phyloP scores from a whole-genome alignment of 2,797 vertebrate genomes.

The Acipenser ruthenus region DNA sequence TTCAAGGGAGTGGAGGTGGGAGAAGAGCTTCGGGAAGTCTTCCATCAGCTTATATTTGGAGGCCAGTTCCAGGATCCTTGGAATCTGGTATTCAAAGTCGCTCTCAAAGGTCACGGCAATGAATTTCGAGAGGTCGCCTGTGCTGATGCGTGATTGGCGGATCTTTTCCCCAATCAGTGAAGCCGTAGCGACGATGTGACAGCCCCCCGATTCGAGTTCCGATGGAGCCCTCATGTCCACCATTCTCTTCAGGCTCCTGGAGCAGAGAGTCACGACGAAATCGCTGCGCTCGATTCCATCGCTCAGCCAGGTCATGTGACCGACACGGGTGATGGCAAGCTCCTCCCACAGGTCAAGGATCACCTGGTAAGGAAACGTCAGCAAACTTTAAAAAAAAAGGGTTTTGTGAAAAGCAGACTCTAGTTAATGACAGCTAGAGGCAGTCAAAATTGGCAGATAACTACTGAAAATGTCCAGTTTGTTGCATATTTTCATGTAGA shows the following conservation, averaged over 20 bases:
- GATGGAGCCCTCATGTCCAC: background rate
- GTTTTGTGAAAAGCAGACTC: background rate
- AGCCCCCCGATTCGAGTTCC: too few relatives aligned
- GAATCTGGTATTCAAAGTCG: background rate
- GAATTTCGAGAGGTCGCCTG: conserved; percentile 3
- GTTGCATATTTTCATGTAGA: background rate
- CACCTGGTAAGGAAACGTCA: conserved; percentile 2
- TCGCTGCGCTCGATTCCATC: background rate
- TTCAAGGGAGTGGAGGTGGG: background rate
- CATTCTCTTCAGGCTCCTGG: conserved; percentile 1
- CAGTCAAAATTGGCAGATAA: too few relatives aligned
- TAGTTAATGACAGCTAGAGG: background rate
- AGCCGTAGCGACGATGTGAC: background rate
- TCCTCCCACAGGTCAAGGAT: conserved; percentile 13
- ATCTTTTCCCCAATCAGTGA: conserved; percentile 2
- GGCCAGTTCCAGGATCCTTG: background rate
- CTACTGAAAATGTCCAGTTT: too few relatives aligned
- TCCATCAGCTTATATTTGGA: conserved; percentile 3
- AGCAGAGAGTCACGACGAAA: conserved; percentile 12
- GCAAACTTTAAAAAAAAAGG: background rate
- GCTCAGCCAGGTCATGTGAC: conserved; percentile 6
- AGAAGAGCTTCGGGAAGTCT: conserved; percentile 4
- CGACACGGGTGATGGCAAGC: conserved; percentile 5
- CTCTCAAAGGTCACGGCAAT: conserved; percentile 3
- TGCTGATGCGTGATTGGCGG: too few relatives aligned